Evolutionary conservation across 2,797 vertebrate genomes (phyloP), one percentile per base, ranked within the genome.

Genomic region (Tolypeutes matacus): DNA sequence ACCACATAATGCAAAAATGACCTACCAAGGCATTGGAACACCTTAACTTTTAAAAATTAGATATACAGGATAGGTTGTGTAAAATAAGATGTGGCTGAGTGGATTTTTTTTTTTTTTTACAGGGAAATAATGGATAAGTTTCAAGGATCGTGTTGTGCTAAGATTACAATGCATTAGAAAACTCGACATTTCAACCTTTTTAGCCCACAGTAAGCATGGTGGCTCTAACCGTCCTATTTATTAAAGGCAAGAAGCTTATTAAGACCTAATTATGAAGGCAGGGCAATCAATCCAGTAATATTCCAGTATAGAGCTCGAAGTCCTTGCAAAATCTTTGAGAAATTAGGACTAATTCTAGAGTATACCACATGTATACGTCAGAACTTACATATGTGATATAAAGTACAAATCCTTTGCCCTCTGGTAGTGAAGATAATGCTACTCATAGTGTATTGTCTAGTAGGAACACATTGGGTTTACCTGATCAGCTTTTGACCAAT

Each of bases 191-290:
- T 98, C 94, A 97, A 97, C 95, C 97, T 97, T 97, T 98, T 98
- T 98, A 98, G 65, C 91, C 95, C 93, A 97, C 91, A 96, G 89
- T 96, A 96, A 96, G 90, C 95, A 95, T 0, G 1, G 95, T 56
- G 58, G 84, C 86, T 98, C 86, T 94, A 97, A 95, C 96, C 97
- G 97, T 96, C 96, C 97, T 98, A 97, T 98, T 98, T 97, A 98
- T 98, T 97, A 98, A 97, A 97, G 82, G 90, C 97, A 98, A 98
- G 97, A 84, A 11, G 17, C 95, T 98, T 98, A 98, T 97, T 98
- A 98, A 98, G 97, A 96, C 95, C 96, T 98, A 98, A 98, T 98
- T 98, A 98, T 98, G 96, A 96, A 98, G 96, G 96, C 95, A 97
- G 95, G 97, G 88, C 86, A 98, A 98, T 98, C 97, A 98, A 97